Base-by-base conservation (phyloP, 2,888 invertebrate genomes). In the Lysandra bellargus region DNA sequence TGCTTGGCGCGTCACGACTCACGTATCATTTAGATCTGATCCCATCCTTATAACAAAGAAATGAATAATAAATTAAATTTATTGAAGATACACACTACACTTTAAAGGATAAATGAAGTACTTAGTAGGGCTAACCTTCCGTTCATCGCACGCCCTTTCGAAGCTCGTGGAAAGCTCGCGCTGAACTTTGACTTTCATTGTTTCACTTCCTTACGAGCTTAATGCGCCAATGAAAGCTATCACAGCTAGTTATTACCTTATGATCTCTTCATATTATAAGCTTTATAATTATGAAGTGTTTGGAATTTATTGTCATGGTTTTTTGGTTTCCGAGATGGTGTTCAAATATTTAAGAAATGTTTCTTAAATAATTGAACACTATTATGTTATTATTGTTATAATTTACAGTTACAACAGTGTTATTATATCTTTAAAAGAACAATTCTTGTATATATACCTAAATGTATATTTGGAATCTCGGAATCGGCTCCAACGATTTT, bases 291-390 rank as follows among this genome's bases (percentile, higher is more conserved):
- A 69, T 69, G 33, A 23, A n/a, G 23, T 37, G 14, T 57, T 80
- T 77, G 37, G 40, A 5, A 57, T 69, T 33, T 80, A 85, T 83
- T 84, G 82, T 85, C 23, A 12, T 30, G 17, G 17, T 61, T 61
- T 61, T 61, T 61, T 61, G 1, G 7, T 23, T 44, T 0, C 1
- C 7, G 44, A 44, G 44, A 44, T 44, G 7, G 1, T 44, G 7
- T 44, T 1, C 44, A 6, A 44, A 7, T 44, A 44, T 44, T 6
- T 44, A 44, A 49, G 49, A 49, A 49, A 49, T 0, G 23, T 23
- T 23, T 23, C 49, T 61, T 6, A 9, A 61, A 61, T 30, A 60
- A n/a, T 60, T 17, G 6, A 60, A 60, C 49, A 44, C 7, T 44
- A 23, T 23, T 23, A 23, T 23, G 23, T 23, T 23, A 23, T 23